A percentile compares a stretch with the other conserved stretches of the same genome.
Conservation (phyloP, 2,888 invertebrate genomes). For the Metopia argyrocephala region DNA sequence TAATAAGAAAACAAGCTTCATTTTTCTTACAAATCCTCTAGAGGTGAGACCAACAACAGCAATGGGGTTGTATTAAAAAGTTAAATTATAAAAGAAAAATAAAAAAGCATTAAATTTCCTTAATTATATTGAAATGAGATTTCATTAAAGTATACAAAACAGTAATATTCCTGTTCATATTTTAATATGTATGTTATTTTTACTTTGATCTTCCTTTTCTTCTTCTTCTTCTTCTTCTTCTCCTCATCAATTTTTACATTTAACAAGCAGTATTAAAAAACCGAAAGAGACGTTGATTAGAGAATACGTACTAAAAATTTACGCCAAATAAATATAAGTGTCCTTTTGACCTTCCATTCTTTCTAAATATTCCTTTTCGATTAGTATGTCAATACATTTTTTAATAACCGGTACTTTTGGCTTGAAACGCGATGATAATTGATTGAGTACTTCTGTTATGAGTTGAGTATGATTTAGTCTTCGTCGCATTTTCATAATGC, state of each 20-base stretch:
- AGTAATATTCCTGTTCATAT: neutral
- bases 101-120: too few species aligned
- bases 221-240: neutral
- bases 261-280: neutral
- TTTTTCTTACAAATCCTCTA: neutral
- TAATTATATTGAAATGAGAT: too few species aligned
- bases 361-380: slow-evolving; percentile 99
- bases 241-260: too few species aligned
- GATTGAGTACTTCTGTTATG: slow-evolving; percentile 97
- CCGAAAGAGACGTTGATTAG: neutral
- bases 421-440: slow-evolving; percentile 96
- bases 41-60: neutral
- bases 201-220: neutral
- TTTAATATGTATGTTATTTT: too few species aligned
- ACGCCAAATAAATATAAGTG: slow-evolving; percentile 97
- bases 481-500: slow-evolving; percentile 99
- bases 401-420: slow-evolving; percentile 98
- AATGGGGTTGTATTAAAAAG: neutral
- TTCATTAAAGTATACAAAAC: neutral
- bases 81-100: neutral
- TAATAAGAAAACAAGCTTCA: neutral
- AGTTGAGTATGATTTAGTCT: slow-evolving; percentile 95
- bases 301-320: slow-evolving; percentile 64
- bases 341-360: slow-evolving; percentile 98
- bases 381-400: slow-evolving; percentile 99